These are phyloP conservation scores for Ptychobarbus kaznakovi DNA, from an alignment of 2,797 vertebrate species.

Conservation along the genomic window DNA sequence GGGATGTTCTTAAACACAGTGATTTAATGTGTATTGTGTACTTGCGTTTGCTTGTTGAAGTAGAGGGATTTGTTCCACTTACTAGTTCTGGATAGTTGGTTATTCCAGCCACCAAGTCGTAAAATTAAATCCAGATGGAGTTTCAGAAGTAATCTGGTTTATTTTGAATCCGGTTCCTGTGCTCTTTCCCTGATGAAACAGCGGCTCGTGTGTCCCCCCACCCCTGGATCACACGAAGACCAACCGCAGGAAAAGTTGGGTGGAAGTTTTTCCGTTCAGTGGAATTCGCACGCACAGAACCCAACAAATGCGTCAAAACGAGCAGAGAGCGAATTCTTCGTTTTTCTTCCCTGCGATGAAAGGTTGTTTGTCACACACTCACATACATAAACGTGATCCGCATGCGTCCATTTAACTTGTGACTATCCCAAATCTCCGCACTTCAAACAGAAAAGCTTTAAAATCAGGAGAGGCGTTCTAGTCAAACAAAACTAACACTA, in stretches of 20 bases:
- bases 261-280: conserved; percentile 40
- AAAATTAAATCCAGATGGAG: background rate
- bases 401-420: conserved; percentile 5
- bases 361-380: background rate
- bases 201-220: conserved; percentile 53
- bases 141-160: background rate
- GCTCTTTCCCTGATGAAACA: conserved; percentile 20
- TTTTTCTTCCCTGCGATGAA: background rate
- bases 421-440: conserved; percentile 29
- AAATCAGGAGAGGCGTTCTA: background rate
- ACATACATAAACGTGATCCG: conserved; percentile 15
- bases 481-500: background rate
- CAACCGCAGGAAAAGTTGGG: conserved; percentile 35
- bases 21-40: background rate
- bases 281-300: background rate
- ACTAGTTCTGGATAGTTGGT: background rate
- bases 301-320: background rate
- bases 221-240: conserved; percentile 43
- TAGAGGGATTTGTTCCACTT: background rate
- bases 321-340: background rate
- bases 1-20: background rate
- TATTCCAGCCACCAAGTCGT: background rate
- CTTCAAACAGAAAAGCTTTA: background rate
- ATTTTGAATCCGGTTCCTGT: background rate
- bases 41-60: too few species aligned